Evolutionary conservation across 2,888 invertebrate species (phyloP).

Genomic region (Agapetus fuscipes): DNA sequence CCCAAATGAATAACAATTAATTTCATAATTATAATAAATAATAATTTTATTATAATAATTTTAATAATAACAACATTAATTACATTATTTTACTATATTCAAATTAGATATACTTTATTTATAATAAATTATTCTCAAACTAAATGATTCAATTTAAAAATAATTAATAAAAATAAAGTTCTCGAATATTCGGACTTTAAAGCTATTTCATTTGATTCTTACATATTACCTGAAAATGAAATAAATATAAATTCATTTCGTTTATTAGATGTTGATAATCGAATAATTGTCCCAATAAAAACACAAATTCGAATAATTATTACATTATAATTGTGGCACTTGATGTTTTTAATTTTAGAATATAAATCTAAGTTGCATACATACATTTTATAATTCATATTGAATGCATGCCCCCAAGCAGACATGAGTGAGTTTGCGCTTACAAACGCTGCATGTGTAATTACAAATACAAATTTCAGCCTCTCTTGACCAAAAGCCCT

Average conservation of each 20-base stretch:
- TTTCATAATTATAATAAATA: conserved; percentile 36
- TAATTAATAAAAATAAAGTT: conserved; percentile 30
- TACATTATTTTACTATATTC: conserved; percentile 47
- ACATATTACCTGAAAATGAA: conserved; percentile 44
- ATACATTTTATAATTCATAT: too few species aligned
- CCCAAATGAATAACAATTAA: conserved; percentile 52
- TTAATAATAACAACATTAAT: conserved; percentile 45
- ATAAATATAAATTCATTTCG: conserved; percentile 39
- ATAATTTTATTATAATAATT: conserved; percentile 34
- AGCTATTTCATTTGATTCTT: conserved; percentile 51
- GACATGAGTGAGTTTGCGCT: too few species aligned
- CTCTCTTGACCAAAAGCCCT: too few species aligned
- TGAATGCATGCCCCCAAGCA: too few species aligned
- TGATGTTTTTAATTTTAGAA: too few species aligned
- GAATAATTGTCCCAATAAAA: conserved; percentile 47
- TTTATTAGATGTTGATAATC: conserved; percentile 55
- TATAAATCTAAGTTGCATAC: too few species aligned
- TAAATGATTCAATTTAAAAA: conserved; percentile 36
- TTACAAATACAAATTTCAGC: too few species aligned
- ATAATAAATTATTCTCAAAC: conserved; percentile 40
- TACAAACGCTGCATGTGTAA: too few species aligned
- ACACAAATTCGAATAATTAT: conserved; percentile 54
- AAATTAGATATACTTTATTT: conserved; percentile 40
- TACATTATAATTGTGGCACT: too few species aligned
- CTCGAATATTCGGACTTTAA: conserved; percentile 53